phyloP scores from a whole-genome alignment of 2,797 vertebrate genomes.

The Sebastiscus tertius region DNA sequence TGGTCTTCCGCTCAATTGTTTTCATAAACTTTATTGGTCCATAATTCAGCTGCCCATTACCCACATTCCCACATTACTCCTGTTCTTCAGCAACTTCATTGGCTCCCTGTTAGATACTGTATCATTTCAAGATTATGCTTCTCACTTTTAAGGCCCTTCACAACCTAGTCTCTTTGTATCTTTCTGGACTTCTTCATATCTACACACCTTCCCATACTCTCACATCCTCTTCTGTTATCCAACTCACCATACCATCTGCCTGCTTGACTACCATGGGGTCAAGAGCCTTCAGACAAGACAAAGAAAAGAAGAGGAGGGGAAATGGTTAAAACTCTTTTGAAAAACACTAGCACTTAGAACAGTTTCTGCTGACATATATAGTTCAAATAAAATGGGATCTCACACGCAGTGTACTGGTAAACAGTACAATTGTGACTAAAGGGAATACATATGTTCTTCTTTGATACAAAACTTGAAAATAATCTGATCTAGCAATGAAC shows the following conservation, averaged over 20 bases:
- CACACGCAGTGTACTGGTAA: neutral
- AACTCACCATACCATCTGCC: neutral
- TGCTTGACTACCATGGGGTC: neutral
- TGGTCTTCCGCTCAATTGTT: neutral
- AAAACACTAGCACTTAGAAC: neutral
- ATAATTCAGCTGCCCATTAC: neutral
- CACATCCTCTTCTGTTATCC: neutral
- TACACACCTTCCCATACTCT: neutral
- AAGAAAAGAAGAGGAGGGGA: neutral
- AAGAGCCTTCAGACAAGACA: neutral
- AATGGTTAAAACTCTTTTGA: neutral
- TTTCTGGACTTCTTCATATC: neutral
- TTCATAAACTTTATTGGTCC: neutral
- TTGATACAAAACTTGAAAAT: slow-evolving; percentile 12
- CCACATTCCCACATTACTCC: neutral
- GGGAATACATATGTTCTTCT: neutral
- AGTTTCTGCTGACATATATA: neutral
- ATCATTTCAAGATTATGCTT: neutral
- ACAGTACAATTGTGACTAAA: neutral
- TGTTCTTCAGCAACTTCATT: neutral
- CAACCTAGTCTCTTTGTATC: neutral
- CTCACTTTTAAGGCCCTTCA: neutral
- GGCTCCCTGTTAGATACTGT: neutral
- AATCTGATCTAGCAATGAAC: slow-evolving; percentile 5
- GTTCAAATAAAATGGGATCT: neutral